These are phyloP conservation scores for Oryzias dopingdopingensis DNA, from an alignment of 2,797 vertebrate species.

Conservation along the genomic window DNA sequence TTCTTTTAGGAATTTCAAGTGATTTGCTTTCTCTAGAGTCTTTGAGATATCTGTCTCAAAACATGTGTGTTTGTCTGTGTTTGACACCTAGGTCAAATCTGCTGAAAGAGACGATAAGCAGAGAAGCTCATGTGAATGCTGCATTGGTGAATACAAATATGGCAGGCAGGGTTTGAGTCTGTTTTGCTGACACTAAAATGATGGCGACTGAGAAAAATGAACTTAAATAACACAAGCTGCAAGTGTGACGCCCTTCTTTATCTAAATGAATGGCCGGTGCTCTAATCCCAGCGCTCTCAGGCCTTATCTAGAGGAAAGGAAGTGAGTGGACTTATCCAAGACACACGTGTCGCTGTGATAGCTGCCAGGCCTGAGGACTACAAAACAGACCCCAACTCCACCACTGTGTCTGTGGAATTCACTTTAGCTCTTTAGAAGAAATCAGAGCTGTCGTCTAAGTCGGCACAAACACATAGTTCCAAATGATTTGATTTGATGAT, in stretches of 20 bases:
- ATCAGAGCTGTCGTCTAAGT: conserved; percentile 3
- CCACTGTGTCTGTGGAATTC: conserved; percentile 40
- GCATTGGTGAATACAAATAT: conserved; percentile 24
- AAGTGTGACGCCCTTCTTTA: conserved; percentile 64
- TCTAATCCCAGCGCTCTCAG: conserved; percentile 55
- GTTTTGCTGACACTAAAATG: conserved; percentile 18
- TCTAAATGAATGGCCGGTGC: conserved; percentile 71
- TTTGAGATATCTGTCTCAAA: conserved; percentile 67
- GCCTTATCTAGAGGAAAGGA: conserved; percentile 80
- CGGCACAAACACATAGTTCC: neutral
- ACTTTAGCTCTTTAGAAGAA: conserved; percentile 25
- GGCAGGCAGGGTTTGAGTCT: conserved; percentile 37
- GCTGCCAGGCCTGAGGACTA: conserved; percentile 61
- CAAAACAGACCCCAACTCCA: conserved; percentile 46
- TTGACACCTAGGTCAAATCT: conserved; percentile 49
- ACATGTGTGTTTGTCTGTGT: conserved; percentile 8
- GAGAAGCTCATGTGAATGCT: conserved; percentile 41
- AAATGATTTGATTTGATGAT: conserved; percentile 4
- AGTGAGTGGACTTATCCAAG: conserved; percentile 73
- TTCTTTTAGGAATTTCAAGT: conserved; percentile 58
- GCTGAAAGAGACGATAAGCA: conserved; percentile 54
- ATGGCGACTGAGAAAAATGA: conserved; percentile 55
- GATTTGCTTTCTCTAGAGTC: conserved; percentile 60
- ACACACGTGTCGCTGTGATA: conserved; percentile 69
- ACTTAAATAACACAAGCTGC: conserved; percentile 67